These are phyloP conservation scores for Archips crataeganus DNA, from an alignment of 2,888 invertebrate genomes.

Conservation along the genomic window DNA sequence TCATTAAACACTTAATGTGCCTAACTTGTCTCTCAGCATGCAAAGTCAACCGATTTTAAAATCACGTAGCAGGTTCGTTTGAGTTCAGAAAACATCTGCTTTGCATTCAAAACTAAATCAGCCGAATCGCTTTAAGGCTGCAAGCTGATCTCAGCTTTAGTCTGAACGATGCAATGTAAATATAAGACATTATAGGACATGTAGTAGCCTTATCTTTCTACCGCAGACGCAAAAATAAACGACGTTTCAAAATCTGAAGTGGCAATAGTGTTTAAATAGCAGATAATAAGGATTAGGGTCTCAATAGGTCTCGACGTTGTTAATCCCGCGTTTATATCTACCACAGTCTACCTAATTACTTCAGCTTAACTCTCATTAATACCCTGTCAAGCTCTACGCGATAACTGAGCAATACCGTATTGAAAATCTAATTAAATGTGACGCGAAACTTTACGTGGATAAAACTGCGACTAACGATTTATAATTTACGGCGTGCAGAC, in stretches of 20 bases:
- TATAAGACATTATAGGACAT: background rate
- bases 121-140: background rate
- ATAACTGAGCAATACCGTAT: background rate
- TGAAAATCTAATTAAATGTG: constrained; percentile 20
- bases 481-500: background rate
- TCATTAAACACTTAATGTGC: background rate
- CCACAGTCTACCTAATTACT: background rate
- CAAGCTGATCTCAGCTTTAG: constrained; percentile 10
- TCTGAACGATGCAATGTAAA: background rate
- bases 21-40: background rate
- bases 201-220: background rate
- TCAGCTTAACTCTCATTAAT: constrained; percentile 16
- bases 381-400: background rate
- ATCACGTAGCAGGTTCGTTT: constrained; percentile 16
- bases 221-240: background rate
- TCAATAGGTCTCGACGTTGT: background rate
- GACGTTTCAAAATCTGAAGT: background rate
- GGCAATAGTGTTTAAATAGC: background rate
- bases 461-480: background rate
- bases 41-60: constrained; percentile 10
- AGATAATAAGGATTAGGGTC: constrained; percentile 4
- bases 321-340: constrained; percentile 7
- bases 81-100: constrained; percentile 16
- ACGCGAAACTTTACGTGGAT: constrained; percentile 4
- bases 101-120: constrained; percentile 20